phyloP scores from a whole-genome alignment of 1,140 invertebrate species.

The Laupala kohalensis region DNA sequence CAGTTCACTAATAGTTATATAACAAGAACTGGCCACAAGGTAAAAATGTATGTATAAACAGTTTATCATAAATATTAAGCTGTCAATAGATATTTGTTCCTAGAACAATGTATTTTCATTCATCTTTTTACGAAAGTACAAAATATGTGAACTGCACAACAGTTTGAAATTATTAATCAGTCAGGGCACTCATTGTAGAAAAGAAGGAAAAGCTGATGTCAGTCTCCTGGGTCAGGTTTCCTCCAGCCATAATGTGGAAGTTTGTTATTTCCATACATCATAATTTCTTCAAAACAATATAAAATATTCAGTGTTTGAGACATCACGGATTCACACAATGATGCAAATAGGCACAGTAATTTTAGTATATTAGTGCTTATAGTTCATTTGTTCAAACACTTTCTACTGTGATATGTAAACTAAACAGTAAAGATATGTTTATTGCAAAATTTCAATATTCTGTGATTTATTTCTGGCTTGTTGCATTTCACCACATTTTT shows the following conservation, averaged over 20 bases:
- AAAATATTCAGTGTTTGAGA: not conserved
- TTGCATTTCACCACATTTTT: too few species aligned
- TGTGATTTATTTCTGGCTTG: too few species aligned
- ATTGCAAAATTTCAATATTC: too few species aligned
- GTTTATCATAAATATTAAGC: not conserved
- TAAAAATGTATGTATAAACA: not conserved
- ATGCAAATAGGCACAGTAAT: not conserved
- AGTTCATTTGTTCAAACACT: not conserved
- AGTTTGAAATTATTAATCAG: not conserved
- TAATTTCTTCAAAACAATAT: not conserved
- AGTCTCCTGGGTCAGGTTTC: slow-evolving; percentile 2
- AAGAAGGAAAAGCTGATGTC: slow-evolving; percentile 1
- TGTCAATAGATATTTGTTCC: not conserved
- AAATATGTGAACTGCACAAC: too few species aligned
- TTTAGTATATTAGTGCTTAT: not conserved
- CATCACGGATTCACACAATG: not conserved
- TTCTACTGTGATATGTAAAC: too few species aligned
- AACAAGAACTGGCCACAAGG: too few species aligned
- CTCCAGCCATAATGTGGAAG: not conserved
- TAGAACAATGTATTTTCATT: not conserved
- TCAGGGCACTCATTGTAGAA: not conserved
- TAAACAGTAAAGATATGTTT: too few species aligned
- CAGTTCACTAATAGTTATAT: too few species aligned
- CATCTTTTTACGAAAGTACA: too few species aligned
- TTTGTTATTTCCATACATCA: not conserved